Percentiles rank a stretch among this genome's conserved stretches.
phyloP scores from a whole-genome alignment of 2,888 invertebrate species.

The Miltochrista miniata region DNA sequence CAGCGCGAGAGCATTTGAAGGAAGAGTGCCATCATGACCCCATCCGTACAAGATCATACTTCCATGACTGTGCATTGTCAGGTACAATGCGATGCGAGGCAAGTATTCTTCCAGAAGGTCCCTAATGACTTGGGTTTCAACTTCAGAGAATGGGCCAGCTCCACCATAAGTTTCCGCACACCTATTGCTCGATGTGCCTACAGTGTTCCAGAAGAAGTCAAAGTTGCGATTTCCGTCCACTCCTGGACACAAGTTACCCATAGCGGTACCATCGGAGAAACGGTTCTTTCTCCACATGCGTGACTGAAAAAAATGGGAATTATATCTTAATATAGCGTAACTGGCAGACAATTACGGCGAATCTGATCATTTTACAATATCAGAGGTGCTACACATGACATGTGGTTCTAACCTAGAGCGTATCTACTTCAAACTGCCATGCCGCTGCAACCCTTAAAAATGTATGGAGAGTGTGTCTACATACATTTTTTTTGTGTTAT shows the following conservation, averaged over 20 bases:
- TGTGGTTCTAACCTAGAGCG: no score
- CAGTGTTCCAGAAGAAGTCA: slow-evolving; percentile 87
- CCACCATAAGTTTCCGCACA: slow-evolving; percentile 87
- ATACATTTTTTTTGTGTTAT: no score
- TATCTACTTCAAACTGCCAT: no score
- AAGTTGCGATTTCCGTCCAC: slow-evolving; percentile 91
- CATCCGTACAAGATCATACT: slow-evolving; percentile 87
- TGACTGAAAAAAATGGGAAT: slow-evolving; percentile 72
- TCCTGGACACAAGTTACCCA: slow-evolving; percentile 81
- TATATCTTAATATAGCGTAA: no score
- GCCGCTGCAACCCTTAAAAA: no score
- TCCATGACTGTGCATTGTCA: slow-evolving; percentile 91
- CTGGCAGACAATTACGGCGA: no score
- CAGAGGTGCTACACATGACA: no score
- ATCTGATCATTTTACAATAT: no score
- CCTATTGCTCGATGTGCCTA: slow-evolving; percentile 78
- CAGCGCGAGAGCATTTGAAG: slow-evolving; percentile 73
- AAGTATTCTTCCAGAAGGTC: slow-evolving; percentile 81
- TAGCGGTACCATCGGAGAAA: slow-evolving; percentile 60
- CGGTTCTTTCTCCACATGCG: slow-evolving; percentile 89
- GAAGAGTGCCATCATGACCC: slow-evolving; percentile 83
- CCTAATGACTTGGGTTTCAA: slow-evolving; percentile 84
- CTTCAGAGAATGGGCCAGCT: slow-evolving; percentile 85
- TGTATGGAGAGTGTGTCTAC: no score
- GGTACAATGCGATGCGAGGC: slow-evolving; percentile 83